Conservation (phyloP, 2,888 invertebrate genomes). For the Apamea anceps region DNA sequence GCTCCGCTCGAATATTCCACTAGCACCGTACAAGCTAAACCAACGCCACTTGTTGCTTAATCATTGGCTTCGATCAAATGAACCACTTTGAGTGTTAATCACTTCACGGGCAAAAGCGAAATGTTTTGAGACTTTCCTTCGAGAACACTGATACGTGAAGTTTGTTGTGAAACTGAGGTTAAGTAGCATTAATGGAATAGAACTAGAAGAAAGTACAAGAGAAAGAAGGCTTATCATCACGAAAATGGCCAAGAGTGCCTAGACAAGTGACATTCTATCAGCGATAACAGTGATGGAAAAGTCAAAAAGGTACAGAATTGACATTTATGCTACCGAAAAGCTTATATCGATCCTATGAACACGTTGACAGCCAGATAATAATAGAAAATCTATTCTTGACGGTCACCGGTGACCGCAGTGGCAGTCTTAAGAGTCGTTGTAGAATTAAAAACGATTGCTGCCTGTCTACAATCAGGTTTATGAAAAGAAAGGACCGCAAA, state of each 20-base stretch:
- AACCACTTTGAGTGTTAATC: slow-evolving; percentile 80
- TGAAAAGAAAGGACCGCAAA: background rate
- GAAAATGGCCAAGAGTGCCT: background rate
- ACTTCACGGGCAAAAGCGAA: slow-evolving; percentile 71
- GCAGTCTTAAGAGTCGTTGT: background rate
- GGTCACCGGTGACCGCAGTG: too few relatives aligned
- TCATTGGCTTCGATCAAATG: slow-evolving; percentile 75
- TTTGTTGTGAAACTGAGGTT: slow-evolving; percentile 50
- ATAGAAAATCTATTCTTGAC: too few relatives aligned
- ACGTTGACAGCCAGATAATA: too few relatives aligned
- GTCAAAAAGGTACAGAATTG: background rate
- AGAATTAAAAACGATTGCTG: background rate
- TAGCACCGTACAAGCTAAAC: slow-evolving; percentile 37
- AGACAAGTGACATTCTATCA: background rate
- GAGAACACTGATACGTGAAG: slow-evolving; percentile 34
- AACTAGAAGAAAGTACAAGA: background rate
- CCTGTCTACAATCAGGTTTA: too few relatives aligned
- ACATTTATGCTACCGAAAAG: background rate
- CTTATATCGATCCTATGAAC: background rate
- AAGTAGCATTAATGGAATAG: slow-evolving; percentile 32
- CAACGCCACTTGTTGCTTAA: slow-evolving; percentile 59
- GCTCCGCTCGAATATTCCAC: slow-evolving; percentile 41
- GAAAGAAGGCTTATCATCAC: background rate
- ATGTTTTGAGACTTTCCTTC: slow-evolving; percentile 63
- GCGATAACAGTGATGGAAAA: background rate